A percentile compares a stretch with the other conserved stretches of the same genome.
Evolutionary conservation across 2,113 vertebrate species (phyloP).

Genomic region (Chaenogobius annularis): DNA sequence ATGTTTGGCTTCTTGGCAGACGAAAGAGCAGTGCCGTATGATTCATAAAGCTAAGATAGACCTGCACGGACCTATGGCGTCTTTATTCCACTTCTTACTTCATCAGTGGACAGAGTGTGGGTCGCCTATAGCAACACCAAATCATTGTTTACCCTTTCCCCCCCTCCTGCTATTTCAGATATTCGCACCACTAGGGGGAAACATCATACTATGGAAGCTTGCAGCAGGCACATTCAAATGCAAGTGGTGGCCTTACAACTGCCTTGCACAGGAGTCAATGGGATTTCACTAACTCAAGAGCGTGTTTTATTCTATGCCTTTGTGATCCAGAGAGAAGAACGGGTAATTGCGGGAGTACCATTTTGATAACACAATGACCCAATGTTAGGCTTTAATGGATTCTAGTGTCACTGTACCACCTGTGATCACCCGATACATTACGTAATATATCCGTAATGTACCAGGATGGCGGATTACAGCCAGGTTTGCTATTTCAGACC

Average conservation of each 20-base stretch:
- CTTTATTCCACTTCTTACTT: conserved; percentile 9
- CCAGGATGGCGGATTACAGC: conserved; percentile 13
- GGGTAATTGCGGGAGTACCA: conserved; percentile 18
- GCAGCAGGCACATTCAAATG: conserved; percentile 18
- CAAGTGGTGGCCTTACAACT: conserved; percentile 19
- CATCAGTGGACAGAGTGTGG: background rate
- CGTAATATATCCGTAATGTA: conserved; percentile 16
- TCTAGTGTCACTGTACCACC: conserved; percentile 38
- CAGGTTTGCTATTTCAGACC: conserved; percentile 18
- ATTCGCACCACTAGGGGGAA: conserved; percentile 72
- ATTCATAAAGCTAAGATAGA: conserved; percentile 11
- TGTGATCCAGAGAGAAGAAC: conserved; percentile 9
- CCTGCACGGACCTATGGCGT: background rate
- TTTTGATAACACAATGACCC: conserved; percentile 35
- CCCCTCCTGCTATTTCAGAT: conserved; percentile 30
- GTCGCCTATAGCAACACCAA: conserved; percentile 14
- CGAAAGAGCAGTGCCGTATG: background rate
- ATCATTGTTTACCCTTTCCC: conserved; percentile 4
- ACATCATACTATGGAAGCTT: conserved; percentile 58
- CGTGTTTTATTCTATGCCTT: conserved; percentile 10
- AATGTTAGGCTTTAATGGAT: conserved; percentile 46
- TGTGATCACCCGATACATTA: conserved; percentile 33
- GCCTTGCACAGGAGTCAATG: conserved; percentile 11
- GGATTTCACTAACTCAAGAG: conserved; percentile 39
- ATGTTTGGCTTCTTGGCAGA: conserved; percentile 15